phyloP scores from a whole-genome alignment of 2,113 vertebrate genomes.

The Sphyrna mokarran region DNA sequence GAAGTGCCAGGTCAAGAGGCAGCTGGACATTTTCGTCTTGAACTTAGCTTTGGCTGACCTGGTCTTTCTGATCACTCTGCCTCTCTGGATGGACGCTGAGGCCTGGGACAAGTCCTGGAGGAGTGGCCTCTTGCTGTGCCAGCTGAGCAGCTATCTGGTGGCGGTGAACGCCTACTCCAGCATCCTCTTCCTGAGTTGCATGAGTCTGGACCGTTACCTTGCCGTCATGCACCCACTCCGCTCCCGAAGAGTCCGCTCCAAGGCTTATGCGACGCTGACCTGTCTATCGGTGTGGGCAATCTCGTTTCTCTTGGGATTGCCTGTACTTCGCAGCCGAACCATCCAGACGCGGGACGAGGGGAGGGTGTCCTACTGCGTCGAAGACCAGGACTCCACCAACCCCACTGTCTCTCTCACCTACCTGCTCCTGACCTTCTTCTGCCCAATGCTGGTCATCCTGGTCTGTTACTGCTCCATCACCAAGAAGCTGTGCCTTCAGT shows the following conservation, averaged over 20 bases:
- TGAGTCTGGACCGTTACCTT: not conserved
- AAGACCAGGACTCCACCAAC: conserved; percentile 39
- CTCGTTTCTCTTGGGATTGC: conserved; percentile 58
- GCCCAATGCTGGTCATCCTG: conserved; percentile 58
- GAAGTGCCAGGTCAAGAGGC: conserved; percentile 48
- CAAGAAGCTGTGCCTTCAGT: conserved; percentile 56
- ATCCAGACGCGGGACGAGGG: conserved; percentile 43
- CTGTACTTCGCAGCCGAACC: conserved; percentile 55
- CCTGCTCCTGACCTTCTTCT: conserved; percentile 59
- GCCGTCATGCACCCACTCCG: conserved; percentile 41
- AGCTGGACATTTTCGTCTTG: conserved; percentile 61
- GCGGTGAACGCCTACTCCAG: conserved; percentile 67
- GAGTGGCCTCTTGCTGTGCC: conserved; percentile 59
- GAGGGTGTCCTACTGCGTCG: conserved; percentile 49
- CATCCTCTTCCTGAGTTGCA: not conserved
- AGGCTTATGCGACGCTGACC: conserved; percentile 41
- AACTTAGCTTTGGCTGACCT: conserved; percentile 63
- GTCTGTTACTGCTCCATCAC: conserved; percentile 60
- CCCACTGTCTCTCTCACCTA: conserved; percentile 44
- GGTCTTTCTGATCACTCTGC: conserved; percentile 61
- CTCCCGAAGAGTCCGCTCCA: conserved; percentile 50
- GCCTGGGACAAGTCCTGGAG: conserved; percentile 48
- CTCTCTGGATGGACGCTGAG: conserved; percentile 62
- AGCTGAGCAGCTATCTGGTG: conserved; percentile 60
- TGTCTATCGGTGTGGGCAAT: conserved; percentile 55